These are phyloP conservation scores for Meghimatium bilineatum DNA, from an alignment of 2,888 invertebrate species.

Conservation along the genomic window DNA sequence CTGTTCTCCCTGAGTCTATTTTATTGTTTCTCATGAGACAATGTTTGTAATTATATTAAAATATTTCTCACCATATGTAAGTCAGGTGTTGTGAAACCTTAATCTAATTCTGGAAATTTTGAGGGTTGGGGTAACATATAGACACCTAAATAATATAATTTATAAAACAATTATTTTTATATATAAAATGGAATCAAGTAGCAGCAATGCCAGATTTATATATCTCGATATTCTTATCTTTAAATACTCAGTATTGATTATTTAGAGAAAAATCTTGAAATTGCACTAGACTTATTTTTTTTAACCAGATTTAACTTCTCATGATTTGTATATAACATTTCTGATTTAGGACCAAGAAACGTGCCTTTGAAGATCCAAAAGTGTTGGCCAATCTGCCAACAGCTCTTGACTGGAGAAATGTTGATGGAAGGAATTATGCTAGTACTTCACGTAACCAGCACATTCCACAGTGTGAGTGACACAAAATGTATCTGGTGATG, in stretches of 20 bases:
- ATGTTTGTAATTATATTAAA: no score
- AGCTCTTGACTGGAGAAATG: conserved; percentile 78
- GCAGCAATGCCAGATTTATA: neutral
- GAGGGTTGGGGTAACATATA: no score
- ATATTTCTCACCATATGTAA: no score
- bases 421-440: conserved; percentile 77
- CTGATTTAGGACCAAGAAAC: conserved; percentile 35
- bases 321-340: neutral
- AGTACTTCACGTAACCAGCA: conserved; percentile 78
- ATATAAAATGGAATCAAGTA: no score
- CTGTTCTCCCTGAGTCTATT: no score
- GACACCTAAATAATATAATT: no score
- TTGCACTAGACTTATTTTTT: neutral
- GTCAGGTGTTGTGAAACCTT: no score
- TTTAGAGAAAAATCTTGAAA: neutral
- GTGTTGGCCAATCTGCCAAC: conserved; percentile 62
- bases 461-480: conserved; percentile 77
- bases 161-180: no score
- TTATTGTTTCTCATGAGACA: no score
- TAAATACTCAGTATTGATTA: no score
- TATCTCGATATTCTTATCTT: neutral
- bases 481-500: neutral
- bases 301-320: neutral
- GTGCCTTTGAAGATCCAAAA: conserved; percentile 44
- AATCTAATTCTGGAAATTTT: no score